These are phyloP conservation scores for Tuberolachnus salignus DNA, from an alignment of 2,888 invertebrate species.

Conservation along the genomic window DNA sequence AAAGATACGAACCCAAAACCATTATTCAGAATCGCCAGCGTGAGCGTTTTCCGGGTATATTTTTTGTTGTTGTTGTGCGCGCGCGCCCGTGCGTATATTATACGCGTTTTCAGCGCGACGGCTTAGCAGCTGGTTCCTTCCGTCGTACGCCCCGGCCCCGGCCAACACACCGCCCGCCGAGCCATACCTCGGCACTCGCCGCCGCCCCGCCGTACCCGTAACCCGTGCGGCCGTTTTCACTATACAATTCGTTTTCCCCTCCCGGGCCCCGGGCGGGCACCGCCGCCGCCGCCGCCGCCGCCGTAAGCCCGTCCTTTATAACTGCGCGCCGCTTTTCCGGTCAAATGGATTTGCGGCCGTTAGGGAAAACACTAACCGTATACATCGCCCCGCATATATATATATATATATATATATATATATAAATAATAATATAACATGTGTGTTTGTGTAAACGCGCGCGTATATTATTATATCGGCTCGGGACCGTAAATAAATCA, in stretches of 20 bases:
- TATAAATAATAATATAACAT: too few relatives aligned
- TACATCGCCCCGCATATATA: background rate
- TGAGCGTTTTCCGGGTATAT: background rate
- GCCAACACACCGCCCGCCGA: background rate
- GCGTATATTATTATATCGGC: too few relatives aligned
- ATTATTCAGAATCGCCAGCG: conserved; percentile 38
- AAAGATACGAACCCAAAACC: conserved; percentile 22
- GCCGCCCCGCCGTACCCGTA: background rate
- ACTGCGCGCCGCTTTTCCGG: conserved; percentile 41
- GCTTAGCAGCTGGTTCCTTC: conserved; percentile 33
- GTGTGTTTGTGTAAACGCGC: background rate
- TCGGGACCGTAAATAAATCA: conserved; percentile 46
- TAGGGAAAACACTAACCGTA: conserved; percentile 32
- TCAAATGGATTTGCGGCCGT: conserved; percentile 49
- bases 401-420: background rate
- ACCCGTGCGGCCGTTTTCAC: conserved; percentile 40
- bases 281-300: background rate
- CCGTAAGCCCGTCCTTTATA: conserved; percentile 43
- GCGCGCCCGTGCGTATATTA: background rate
- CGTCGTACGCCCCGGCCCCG: background rate
- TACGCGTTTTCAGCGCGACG: conserved; percentile 32
- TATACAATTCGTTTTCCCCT: background rate
- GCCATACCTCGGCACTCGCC: too few relatives aligned
- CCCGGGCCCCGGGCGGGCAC: too few relatives aligned
- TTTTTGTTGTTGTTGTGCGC: background rate